phyloP scores from a whole-genome alignment of 2,113 vertebrate species.

The Scopus umbretta region DNA sequence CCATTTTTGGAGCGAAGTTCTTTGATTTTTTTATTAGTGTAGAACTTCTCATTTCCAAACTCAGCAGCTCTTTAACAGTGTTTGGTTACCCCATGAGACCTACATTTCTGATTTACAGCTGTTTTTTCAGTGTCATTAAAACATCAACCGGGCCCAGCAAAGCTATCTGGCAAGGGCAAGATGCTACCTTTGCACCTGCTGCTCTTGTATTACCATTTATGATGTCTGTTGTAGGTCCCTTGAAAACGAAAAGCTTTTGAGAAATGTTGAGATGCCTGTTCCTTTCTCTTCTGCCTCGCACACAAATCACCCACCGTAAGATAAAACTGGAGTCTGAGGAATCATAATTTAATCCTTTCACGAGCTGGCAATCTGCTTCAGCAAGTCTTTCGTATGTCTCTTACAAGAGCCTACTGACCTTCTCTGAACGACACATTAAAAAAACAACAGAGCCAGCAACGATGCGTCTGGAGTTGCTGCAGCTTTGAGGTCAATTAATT shows the following conservation, averaged over 20 bases:
- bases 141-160: neutral
- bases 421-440: constrained; percentile 31
- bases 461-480: neutral
- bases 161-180: neutral
- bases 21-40: neutral
- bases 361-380: constrained; percentile 12
- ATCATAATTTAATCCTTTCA: constrained; percentile 33
- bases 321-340: constrained; percentile 15
- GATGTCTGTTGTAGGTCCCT: constrained; percentile 4
- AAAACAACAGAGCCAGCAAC: neutral
- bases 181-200: neutral
- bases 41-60: neutral
- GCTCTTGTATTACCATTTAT: neutral
- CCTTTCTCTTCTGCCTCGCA: neutral
- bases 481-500: constrained; percentile 48
- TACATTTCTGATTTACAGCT: constrained; percentile 1
- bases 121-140: neutral
- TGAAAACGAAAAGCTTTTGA: constrained; percentile 25
- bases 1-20: neutral
- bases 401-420: constrained; percentile 4
- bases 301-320: neutral
- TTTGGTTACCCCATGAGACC: neutral
- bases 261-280: neutral
- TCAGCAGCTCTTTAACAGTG: neutral
- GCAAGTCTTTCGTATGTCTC: neutral